A percentile compares a stretch with the other conserved stretches of the same genome.
phyloP scores from a whole-genome alignment of 2,888 invertebrate genomes.

The Lasioglossum calceatum region DNA sequence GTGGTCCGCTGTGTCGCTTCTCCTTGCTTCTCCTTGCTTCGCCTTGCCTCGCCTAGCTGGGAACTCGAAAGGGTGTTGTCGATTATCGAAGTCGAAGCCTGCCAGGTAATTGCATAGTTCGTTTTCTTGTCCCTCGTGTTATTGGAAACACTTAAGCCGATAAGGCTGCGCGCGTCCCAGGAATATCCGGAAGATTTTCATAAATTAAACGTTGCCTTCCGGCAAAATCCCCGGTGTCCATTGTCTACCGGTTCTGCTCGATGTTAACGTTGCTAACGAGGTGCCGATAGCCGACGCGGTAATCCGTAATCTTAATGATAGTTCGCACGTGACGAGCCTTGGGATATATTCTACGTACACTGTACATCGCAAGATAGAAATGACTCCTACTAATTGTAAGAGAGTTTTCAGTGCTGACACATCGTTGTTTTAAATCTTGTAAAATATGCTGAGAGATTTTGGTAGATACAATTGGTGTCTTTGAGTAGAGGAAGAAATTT shows the following conservation, averaged over 20 bases:
- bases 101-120: slow-evolving; percentile 74
- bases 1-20: slow-evolving; percentile 42
- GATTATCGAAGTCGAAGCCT: slow-evolving; percentile 73
- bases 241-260: neutral
- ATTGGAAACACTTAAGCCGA: slow-evolving; percentile 65
- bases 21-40: slow-evolving; percentile 12
- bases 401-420: neutral
- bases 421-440: neutral
- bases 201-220: slow-evolving; percentile 37
- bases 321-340: neutral
- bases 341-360: neutral
- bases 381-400: neutral
- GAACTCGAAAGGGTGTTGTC: slow-evolving; percentile 69
- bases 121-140: slow-evolving; percentile 69
- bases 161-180: slow-evolving; percentile 39
- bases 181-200: slow-evolving; percentile 35
- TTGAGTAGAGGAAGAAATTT: too few species aligned
- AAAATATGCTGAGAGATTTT: neutral
- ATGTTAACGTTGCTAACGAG: slow-evolving; percentile 5
- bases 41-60: slow-evolving; percentile 34
- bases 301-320: slow-evolving; percentile 2
- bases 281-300: neutral
- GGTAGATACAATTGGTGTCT: neutral
- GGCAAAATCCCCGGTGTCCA: neutral
- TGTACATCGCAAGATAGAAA: too few species aligned